A percentile compares a stretch with the other conserved stretches of the same genome.
Conservation (phyloP, 2,113 vertebrate genomes). For the Xyrauchen texanus region DNA sequence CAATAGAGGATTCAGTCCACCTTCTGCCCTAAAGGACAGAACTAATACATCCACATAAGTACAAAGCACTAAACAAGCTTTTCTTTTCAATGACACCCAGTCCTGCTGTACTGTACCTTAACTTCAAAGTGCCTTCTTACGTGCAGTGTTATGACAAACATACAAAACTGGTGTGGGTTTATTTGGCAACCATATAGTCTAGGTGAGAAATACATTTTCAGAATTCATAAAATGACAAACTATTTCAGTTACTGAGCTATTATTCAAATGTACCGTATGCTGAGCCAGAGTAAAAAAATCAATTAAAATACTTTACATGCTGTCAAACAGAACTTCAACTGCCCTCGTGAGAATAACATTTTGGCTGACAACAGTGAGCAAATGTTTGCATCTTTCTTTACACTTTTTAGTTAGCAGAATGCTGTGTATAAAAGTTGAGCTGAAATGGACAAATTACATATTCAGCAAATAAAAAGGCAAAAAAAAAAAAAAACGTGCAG, state of each 20-base stretch:
- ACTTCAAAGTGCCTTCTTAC: not conserved
- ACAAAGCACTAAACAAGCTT: not conserved
- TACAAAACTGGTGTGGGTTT: slow-evolving; percentile 7
- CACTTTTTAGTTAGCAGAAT: not conserved
- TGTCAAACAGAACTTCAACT: not conserved
- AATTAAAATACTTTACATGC: too few species aligned
- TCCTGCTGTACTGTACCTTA: not conserved
- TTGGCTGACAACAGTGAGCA: not conserved
- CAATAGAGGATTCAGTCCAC: not conserved
- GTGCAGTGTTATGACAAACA: not conserved
- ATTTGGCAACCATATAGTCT: slow-evolving; percentile 17
- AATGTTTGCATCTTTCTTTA: not conserved
- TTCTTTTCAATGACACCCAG: not conserved
- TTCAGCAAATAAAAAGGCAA: not conserved
- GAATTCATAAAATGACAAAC: not conserved
- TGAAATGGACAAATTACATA: not conserved
- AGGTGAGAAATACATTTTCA: not conserved
- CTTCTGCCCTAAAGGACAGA: not conserved
- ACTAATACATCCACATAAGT: not conserved
- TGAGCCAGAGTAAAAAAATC: too few species aligned
- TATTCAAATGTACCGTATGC: too few species aligned
- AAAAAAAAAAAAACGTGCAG: not conserved
- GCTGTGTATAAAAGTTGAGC: not conserved
- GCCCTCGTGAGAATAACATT: not conserved
- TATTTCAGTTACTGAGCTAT: not conserved